Conservation (phyloP, 2,888 invertebrate genomes). For the Aethes cnicana region DNA sequence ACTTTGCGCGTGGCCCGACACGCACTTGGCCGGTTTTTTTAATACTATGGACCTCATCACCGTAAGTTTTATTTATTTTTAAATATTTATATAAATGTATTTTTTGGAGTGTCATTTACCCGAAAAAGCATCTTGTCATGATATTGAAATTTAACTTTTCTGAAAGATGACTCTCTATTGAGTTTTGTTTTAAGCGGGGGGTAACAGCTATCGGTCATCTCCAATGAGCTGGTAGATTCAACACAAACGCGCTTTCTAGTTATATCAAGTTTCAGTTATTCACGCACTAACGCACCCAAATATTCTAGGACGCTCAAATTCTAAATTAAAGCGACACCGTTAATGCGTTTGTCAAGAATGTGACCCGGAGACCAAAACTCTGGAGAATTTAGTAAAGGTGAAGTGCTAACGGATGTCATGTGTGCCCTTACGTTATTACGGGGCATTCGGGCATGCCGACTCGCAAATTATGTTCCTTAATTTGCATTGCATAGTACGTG, state of each 20-base stretch:
- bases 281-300: not conserved
- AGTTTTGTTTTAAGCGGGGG: no score
- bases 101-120: no score
- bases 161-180: no score
- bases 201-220: no score
- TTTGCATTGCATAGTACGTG: conserved; percentile 14
- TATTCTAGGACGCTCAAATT: not conserved
- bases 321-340: conserved; percentile 8
- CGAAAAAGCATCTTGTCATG: no score
- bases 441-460: conserved; percentile 22
- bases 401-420: conserved; percentile 14
- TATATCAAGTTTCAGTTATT: not conserved
- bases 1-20: no score
- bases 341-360: conserved; percentile 29
- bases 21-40: no score
- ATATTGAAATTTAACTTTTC: no score
- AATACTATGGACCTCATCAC: no score
- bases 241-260: not conserved
- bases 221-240: no score
- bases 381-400: conserved; percentile 30
- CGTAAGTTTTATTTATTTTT: no score
- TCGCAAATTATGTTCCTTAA: conserved; percentile 19
- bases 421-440: conserved; percentile 20
- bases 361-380: conserved; percentile 23
- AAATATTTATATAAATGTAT: no score